Conservation (phyloP, 2,113 vertebrate species). For the Girardinichthys multiradiatus region DNA sequence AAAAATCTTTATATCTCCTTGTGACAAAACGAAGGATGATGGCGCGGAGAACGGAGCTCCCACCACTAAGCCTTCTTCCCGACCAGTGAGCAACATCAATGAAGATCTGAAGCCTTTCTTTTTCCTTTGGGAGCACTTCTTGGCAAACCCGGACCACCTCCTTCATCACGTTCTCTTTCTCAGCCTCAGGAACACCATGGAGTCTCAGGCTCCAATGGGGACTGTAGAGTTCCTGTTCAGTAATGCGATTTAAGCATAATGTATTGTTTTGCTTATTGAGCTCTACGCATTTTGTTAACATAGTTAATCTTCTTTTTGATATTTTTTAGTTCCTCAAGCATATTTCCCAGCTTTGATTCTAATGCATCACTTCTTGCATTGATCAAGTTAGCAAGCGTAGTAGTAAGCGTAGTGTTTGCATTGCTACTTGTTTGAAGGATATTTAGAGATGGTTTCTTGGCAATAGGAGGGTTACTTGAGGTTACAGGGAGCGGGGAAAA, state of each 20-base stretch:
- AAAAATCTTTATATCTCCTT: background rate
- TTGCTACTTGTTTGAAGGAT: background rate
- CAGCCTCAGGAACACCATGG: background rate
- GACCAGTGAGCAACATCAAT: background rate
- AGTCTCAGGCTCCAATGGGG: background rate
- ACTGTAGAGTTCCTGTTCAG: background rate
- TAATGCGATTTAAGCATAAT: background rate
- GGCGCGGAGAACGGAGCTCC: background rate
- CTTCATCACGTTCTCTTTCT: background rate
- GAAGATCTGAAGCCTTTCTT: background rate
- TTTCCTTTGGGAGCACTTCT: background rate
- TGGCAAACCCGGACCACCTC: background rate
- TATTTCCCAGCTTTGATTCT: background rate
- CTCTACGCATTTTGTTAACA: background rate
- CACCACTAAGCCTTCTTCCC: background rate
- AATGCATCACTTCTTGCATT: background rate
- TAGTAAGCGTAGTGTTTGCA: background rate
- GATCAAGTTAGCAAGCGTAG: background rate
- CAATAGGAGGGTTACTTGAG: background rate
- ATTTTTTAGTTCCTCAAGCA: background rate
- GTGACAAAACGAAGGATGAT: background rate
- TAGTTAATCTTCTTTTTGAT: background rate
- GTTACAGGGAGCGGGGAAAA: background rate
- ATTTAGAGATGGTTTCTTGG: background rate
- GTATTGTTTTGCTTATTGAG: background rate